These are phyloP conservation scores for Lasioglossum leucozonium DNA, from an alignment of 2,888 invertebrate genomes.

Conservation along the genomic window DNA sequence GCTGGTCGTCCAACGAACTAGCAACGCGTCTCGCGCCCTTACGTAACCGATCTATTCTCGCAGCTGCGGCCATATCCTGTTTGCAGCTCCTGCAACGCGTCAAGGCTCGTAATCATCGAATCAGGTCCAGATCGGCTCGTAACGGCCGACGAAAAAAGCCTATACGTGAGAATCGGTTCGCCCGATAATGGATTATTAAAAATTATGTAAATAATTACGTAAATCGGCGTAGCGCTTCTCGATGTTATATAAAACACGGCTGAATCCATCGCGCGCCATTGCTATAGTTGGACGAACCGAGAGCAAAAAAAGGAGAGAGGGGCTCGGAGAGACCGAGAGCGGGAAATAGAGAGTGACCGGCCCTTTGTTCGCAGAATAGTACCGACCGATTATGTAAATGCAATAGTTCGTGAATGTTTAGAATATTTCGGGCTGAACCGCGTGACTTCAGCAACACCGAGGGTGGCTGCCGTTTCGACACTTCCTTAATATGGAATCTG, in stretches of 20 bases:
- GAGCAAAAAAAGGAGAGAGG: neutral
- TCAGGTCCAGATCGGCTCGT: constrained; percentile 33
- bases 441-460: no score
- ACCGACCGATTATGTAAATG: constrained; percentile 49
- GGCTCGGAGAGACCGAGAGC: neutral
- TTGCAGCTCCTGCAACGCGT: constrained; percentile 4
- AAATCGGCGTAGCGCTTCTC: constrained; percentile 55
- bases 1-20: constrained; percentile 20
- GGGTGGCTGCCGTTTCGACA: neutral
- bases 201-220: constrained; percentile 75
- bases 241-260: constrained; percentile 58
- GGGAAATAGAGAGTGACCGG: neutral
- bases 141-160: constrained; percentile 43
- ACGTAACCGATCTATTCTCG: constrained; percentile 57
- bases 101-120: constrained; percentile 35
- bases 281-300: constrained; percentile 20
- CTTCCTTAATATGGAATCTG: neutral
- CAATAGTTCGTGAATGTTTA: constrained; percentile 3
- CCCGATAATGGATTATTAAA: constrained; percentile 60
- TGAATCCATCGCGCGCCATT: constrained; percentile 18
- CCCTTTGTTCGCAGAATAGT: constrained; percentile 43
- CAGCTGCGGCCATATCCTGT: constrained; percentile 25
- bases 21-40: constrained; percentile 27
- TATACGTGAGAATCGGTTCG: constrained; percentile 26
- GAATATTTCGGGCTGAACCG: constrained; percentile 13